Conservation (phyloP, 2,888 invertebrate species). For the Morpho helenor region DNA sequence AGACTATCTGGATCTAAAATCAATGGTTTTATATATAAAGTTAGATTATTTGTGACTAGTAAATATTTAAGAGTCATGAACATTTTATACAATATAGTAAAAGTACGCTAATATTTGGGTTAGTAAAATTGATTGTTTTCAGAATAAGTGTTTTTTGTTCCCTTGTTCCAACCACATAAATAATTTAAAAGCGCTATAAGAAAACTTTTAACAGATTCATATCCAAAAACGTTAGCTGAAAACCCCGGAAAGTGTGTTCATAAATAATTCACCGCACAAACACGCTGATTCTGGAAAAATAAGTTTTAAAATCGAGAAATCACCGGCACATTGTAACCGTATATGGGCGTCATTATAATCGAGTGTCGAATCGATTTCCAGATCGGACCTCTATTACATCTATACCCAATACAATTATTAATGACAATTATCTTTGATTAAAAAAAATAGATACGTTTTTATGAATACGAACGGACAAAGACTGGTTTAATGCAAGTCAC, state of each 20-base stretch:
- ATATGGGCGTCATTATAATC: constrained; percentile 45
- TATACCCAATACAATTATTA: constrained; percentile 50
- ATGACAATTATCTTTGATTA: constrained; percentile 62
- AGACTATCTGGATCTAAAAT: too few species aligned
- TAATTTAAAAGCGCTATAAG: constrained; percentile 68
- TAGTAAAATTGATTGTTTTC: too few species aligned
- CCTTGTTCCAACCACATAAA: constrained; percentile 36
- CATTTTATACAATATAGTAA: too few species aligned
- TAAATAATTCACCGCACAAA: constrained; percentile 57
- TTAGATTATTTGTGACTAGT: too few species aligned
- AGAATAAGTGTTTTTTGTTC: constrained; percentile 5
- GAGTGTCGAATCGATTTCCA: constrained; percentile 39
- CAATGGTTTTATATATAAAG: too few species aligned
- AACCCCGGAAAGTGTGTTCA: constrained; percentile 64
- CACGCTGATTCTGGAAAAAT: constrained; percentile 20
- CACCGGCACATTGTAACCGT: constrained; percentile 24
- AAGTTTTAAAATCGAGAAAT: constrained; percentile 14
- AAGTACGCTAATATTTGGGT: too few species aligned
- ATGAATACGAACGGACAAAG: constrained; percentile 63
- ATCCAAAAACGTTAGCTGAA: constrained; percentile 58
- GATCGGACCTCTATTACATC: constrained; percentile 38
- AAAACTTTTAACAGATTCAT: constrained; percentile 70
- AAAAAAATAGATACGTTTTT: constrained; percentile 55
- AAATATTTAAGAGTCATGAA: too few species aligned
- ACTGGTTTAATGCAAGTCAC: constrained; percentile 66